Base-by-base conservation (phyloP, 2,113 vertebrate genomes). In the Peromyscus polionotus region DNA sequence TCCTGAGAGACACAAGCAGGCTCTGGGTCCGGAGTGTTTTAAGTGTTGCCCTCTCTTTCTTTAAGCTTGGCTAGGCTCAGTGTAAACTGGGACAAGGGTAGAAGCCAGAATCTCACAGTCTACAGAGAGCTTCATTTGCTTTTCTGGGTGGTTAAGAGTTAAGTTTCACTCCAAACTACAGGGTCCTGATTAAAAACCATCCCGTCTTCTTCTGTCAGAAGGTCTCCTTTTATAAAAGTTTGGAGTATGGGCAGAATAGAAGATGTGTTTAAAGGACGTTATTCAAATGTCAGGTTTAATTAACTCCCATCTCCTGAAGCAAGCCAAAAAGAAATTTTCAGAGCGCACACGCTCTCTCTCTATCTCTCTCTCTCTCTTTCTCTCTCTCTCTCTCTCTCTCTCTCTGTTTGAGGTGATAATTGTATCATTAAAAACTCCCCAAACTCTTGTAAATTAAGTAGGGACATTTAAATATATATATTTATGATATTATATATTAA, bases 201-300 rank as follows among this genome's bases (percentile, higher is more conserved):
- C 17, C 84, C 54, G 26, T 70, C 84, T 36, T 57, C 36, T 59
- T 19, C 45, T 45, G 48, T 26, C 80, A 36, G 36, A 61, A 22
- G 61, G 2, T 51, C 54, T 2, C 6, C 20, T 96, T 93, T 45
- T n/a, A 59, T 59, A 72, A 93, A 95, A 95, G 75, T 96, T 97
- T 76, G 84, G 90, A 93, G 76, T 54, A 88, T 9, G 2, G 0
- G 9, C 88, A 90, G n/a, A 85, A 54, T 59, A 87, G 88, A 80
- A 90, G 88, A 61, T 92, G 85, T 1, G 16, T 92, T 92, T 88
- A 90, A 92, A 63, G 79, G 88, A 85, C 68, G 93, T 93, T 95
- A 70, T 81, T 97, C 85, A 95, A 84, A 94, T 92, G 92, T 77
- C 80, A 79, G n/a, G 28, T 93, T 88, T 96, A 84, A 87, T 91